Evolutionary conservation across 2,113 vertebrate species (phyloP).

Genomic region (Neopipo cinnamomea): DNA sequence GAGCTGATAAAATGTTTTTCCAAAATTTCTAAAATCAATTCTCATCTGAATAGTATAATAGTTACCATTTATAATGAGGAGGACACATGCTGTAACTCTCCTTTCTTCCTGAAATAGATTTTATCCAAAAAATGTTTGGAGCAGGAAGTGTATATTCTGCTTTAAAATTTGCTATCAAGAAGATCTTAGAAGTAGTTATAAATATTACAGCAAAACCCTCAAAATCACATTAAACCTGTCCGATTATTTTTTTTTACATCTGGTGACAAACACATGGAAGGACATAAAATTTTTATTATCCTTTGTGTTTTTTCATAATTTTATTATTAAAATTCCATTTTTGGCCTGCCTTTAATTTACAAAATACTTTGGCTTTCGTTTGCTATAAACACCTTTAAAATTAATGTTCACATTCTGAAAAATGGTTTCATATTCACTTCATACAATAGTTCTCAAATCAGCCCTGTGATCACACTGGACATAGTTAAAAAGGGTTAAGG

Average conservation of each 20-base stretch:
- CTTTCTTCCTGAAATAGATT: background rate
- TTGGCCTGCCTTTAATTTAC: background rate
- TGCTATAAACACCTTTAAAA: background rate
- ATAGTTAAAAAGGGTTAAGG: background rate
- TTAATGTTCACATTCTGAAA: background rate
- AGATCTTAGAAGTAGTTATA: background rate
- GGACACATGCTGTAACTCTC: background rate
- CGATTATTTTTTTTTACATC: background rate
- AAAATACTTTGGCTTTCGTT: background rate
- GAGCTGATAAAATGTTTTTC: background rate
- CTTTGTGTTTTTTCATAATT: background rate
- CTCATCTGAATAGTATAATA: background rate
- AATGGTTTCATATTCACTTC: background rate
- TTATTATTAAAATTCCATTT: background rate
- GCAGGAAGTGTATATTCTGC: background rate
- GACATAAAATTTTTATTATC: background rate
- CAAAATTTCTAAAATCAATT: background rate
- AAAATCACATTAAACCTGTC: background rate
- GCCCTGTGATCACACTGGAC: background rate
- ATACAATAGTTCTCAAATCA: background rate
- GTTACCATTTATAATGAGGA: background rate
- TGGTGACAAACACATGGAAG: background rate
- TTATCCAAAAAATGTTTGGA: background rate
- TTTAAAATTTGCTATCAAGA: background rate
- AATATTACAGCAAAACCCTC: accelerated